phyloP scores from a whole-genome alignment of 2,113 vertebrate genomes.

The Epinephelus cyanopodus region DNA sequence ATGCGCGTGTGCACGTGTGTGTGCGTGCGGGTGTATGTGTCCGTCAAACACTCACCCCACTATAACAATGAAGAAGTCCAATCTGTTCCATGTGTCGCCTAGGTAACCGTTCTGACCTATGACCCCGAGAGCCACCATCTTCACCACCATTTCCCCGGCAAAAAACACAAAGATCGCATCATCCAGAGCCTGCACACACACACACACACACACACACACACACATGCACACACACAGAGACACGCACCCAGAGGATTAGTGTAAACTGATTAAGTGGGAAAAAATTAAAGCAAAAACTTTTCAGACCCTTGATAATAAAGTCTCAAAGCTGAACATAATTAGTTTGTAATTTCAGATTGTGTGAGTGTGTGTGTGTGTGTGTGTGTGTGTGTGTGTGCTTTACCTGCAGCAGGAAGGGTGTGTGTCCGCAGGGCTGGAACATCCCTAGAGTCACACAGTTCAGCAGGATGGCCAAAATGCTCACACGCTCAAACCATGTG shows the following conservation, averaged over 20 bases:
- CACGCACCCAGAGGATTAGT: conserved; percentile 56
- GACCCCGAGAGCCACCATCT: conserved; percentile 97
- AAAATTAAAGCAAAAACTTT: conserved; percentile 69
- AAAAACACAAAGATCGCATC: conserved; percentile 90
- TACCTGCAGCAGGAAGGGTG: conserved; percentile 85
- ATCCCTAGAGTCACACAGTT: conserved; percentile 98
- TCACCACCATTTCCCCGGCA: conserved; percentile 97
- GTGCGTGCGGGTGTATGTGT: conserved; percentile 26
- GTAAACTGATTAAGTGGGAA: conserved; percentile 59
- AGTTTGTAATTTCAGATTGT: conserved; percentile 49
- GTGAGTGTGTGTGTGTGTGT: conserved; percentile 30
- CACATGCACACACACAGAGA: conserved; percentile 29
- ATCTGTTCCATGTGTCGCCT: conserved; percentile 98
- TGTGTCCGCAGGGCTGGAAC: conserved; percentile 97
- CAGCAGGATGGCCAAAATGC: conserved; percentile 97
- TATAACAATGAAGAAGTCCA: conserved; percentile 99
- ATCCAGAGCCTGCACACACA: conserved; percentile 72
- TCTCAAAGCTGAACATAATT: conserved; percentile 66
- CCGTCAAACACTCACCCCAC: conserved; percentile 89
- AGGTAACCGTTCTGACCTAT: conserved; percentile 97
- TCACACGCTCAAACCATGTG: conserved; percentile 97
- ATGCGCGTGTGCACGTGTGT: conserved; percentile 34
- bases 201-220: conserved; percentile 26
- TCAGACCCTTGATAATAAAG: conserved; percentile 67
- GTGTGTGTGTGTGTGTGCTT: conserved; percentile 35